These are phyloP conservation scores for Aphidoletes aphidimyza DNA, from an alignment of 2,888 invertebrate genomes.

Conservation along the genomic window DNA sequence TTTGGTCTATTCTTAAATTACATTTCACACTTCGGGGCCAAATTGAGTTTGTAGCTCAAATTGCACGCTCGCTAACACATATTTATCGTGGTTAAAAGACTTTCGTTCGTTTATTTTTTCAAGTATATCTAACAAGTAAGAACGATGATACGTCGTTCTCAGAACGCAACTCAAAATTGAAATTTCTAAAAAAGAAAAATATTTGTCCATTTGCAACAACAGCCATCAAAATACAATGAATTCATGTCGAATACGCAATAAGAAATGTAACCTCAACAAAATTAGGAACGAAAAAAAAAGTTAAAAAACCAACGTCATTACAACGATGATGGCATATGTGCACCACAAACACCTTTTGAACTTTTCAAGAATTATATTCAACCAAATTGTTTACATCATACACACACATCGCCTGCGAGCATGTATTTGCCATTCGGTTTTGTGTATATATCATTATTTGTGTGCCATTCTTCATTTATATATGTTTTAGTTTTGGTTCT, in stretches of 20 bases:
- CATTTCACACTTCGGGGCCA: neutral
- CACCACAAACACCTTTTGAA: conserved; percentile 48
- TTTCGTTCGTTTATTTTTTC: too few relatives aligned
- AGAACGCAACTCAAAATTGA: too few relatives aligned
- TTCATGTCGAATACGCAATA: neutral
- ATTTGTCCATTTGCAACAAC: neutral
- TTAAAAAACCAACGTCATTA: conserved; percentile 3
- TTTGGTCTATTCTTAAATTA: neutral
- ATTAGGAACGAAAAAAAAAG: neutral
- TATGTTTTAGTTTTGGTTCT: neutral
- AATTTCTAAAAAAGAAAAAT: neutral
- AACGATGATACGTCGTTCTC: too few relatives aligned
- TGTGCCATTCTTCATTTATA: neutral
- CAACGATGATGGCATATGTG: neutral
- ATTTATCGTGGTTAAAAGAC: too few relatives aligned
- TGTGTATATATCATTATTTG: neutral
- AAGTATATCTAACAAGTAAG: too few relatives aligned
- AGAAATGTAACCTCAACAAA: too few relatives aligned
- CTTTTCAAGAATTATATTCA: conserved; percentile 6
- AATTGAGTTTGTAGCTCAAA: neutral
- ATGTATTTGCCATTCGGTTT: neutral
- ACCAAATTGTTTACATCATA: too few relatives aligned
- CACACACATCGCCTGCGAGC: neutral
- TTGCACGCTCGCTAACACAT: too few relatives aligned
- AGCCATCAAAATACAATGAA: neutral